phyloP scores from a whole-genome alignment of 2,888 invertebrate species.

The Sialis lutaria region DNA sequence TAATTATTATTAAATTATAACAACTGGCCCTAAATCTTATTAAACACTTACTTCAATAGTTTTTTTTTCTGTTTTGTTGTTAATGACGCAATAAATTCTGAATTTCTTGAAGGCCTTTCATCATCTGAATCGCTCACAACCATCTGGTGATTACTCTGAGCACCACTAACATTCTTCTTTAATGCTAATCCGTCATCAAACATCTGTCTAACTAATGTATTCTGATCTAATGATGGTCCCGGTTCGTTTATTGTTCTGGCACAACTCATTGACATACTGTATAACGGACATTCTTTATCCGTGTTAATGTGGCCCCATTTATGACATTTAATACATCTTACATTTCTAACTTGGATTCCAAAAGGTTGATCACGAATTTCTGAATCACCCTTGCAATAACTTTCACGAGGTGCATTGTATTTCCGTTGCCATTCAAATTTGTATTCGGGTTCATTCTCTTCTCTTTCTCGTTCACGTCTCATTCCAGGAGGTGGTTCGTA shows the following conservation, averaged over 20 bases:
- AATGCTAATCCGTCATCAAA: conserved; percentile 78
- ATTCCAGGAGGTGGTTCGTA: conserved; percentile 98
- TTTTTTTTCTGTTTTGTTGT: conserved; percentile 81
- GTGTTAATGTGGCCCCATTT: conserved; percentile 99
- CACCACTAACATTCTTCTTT: conserved; percentile 43
- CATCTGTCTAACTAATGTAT: conserved; percentile 74
- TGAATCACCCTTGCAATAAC: conserved; percentile 94
- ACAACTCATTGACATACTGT: conserved; percentile 65
- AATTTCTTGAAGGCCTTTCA: conserved; percentile 41
- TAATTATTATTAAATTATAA: conserved; percentile 5
- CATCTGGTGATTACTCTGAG: conserved; percentile 33
- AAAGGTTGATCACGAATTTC: conserved; percentile 97
- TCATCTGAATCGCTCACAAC: conserved; percentile 33
- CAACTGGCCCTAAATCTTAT: conserved; percentile 3
- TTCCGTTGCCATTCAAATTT: conserved; percentile 99
- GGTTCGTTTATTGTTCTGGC: conserved; percentile 50
- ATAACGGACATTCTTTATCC: conserved; percentile 94
- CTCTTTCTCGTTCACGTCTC: conserved; percentile 77
- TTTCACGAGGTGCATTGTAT: conserved; percentile 96
- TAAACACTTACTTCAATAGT: conserved; percentile 51
- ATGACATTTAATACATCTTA: conserved; percentile 96
- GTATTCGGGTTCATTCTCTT: conserved; percentile 89
- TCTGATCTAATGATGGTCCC: conserved; percentile 47
- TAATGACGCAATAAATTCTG: conserved; percentile 66
- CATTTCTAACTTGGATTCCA: conserved; percentile 93